phyloP scores from a whole-genome alignment of 2,797 vertebrate species.

The Cephalopachus bancanus region DNA sequence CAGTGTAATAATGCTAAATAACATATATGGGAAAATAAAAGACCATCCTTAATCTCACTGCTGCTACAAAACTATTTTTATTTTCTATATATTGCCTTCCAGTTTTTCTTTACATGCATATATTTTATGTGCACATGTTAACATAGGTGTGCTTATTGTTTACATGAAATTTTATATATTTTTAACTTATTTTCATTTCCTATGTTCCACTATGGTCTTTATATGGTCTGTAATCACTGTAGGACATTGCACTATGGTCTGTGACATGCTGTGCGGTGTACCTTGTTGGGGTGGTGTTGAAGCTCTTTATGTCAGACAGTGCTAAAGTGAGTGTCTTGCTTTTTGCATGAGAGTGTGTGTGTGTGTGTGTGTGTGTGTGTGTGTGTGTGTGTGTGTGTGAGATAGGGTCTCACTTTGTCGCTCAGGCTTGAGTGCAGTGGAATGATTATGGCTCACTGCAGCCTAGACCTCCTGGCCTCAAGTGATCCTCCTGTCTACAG shows the following conservation, averaged over 20 bases:
- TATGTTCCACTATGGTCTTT: background rate
- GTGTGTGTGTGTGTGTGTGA: no score
- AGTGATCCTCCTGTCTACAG: no score
- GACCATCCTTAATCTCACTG: constrained; percentile 20
- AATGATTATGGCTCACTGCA: no score
- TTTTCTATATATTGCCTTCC: background rate
- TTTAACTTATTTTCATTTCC: background rate
- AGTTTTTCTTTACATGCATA: background rate
- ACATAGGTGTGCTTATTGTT: background rate
- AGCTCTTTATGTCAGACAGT: background rate
- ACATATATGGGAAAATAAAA: constrained; percentile 8
- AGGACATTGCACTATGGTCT: background rate
- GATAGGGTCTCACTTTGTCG: no score
- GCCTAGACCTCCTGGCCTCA: no score
- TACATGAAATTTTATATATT: background rate
- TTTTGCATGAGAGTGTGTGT: no score
- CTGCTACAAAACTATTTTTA: background rate
- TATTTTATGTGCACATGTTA: constrained; percentile 1
- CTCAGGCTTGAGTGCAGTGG: no score
- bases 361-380: no score
- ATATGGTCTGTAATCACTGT: background rate
- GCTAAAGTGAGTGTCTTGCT: background rate
- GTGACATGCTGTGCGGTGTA: background rate
- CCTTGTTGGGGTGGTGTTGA: background rate
- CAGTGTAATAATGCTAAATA: constrained; percentile 4